Evolutionary conservation across 2,113 vertebrate species (phyloP).

Genomic region (Podarcis cretensis): DNA sequence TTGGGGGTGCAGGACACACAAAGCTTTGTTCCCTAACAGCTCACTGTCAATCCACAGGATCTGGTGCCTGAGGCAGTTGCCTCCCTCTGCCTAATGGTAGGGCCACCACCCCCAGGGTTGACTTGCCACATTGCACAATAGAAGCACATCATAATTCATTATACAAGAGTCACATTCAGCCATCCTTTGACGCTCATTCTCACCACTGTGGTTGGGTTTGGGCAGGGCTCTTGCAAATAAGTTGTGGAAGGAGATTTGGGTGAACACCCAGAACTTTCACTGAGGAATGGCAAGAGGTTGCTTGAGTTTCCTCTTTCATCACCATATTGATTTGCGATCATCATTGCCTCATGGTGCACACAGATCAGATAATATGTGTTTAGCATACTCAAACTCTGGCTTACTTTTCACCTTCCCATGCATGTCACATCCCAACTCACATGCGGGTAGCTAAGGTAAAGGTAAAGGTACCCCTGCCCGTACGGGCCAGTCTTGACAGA

Average conservation of each 20-base stretch:
- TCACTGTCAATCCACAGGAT: too few species aligned
- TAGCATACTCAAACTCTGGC: background rate
- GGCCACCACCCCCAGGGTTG: constrained; percentile 1
- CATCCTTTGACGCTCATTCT: background rate
- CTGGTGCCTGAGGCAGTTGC: too few species aligned
- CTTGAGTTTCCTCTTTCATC: background rate
- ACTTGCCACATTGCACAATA: constrained; percentile 51
- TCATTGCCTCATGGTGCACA: background rate
- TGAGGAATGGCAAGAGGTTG: background rate
- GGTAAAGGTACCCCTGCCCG: too few species aligned
- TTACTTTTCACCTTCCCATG: background rate
- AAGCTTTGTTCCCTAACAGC: too few species aligned
- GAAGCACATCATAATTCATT: constrained; percentile 4
- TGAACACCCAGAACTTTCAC: constrained; percentile 41
- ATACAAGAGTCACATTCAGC: background rate
- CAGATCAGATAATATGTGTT: background rate
- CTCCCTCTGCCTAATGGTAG: too few species aligned
- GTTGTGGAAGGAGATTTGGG: background rate
- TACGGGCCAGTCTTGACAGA: too few species aligned
- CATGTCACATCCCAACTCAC: background rate
- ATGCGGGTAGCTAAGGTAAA: background rate
- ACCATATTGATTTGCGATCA: background rate
- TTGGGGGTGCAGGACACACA: too few species aligned
- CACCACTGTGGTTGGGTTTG: constrained; percentile 30
- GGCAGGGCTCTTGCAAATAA: background rate